Evolutionary conservation across 2,888 invertebrate species (phyloP), one percentile per base, ranked within the genome.

Genomic region (Acleris cristana): DNA sequence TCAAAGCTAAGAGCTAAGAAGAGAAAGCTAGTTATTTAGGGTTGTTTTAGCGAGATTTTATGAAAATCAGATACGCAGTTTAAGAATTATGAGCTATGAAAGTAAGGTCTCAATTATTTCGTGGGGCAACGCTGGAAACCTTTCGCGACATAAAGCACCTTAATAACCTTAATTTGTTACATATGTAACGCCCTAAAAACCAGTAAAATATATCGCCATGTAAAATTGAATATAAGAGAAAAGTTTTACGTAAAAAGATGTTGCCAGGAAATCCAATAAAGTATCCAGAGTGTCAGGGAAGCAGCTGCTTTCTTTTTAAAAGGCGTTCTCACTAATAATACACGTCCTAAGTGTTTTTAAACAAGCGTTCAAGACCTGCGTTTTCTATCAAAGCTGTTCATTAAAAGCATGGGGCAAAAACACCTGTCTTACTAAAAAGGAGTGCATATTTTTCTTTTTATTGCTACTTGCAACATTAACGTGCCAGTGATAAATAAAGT

Each of bases 391-490:
- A 63, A 49, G 23, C 19, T 56, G 30, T 61, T 45, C 52, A 61
- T 66, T 57, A 61, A 66, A 56, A 61, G n/a, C n/a, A n/a, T 34
- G 34, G n/a, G 23, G n/a, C 16, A 34, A 56, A 51, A 60, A 49
- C 21, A 54, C 55, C 54, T 51, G 45, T 45, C 30, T 45, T 62
- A 16, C 48, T 49, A 63, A 18, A 57, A 40, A 65, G 51, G 19
- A 30, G 54, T 54, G 59, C 45, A 49, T 21, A 30, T 58, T 63
- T 63, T 63, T 57, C n/a, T 57, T 63, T 55, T 4, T 30, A 44
- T 30, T 23, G 40, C 60, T 18, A 30, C 44, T 51, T 55, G 49
- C 34, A 34, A 34, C 34, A 34, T 2, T 34, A 56, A 55, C 30
- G 19, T 65, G 51, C 34, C 55, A 56, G 55, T 26, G 55, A 56